Base-by-base conservation (phyloP, 2,888 invertebrate genomes). In the Drosophila testacea region DNA sequence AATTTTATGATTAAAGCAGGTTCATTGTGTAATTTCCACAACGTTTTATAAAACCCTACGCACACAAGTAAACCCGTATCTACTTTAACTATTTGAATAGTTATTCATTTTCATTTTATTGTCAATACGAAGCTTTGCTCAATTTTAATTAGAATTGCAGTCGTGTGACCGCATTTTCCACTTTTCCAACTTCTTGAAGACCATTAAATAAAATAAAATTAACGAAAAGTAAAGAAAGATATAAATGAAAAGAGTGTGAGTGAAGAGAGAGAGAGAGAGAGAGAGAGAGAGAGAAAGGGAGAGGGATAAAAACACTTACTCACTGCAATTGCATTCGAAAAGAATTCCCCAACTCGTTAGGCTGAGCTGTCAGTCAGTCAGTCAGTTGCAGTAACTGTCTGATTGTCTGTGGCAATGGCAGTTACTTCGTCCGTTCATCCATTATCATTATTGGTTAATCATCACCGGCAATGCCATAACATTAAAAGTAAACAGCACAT, bases 391-490 rank as follows among this genome's bases (percentile, higher is more conserved):
- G 57, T 54, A 4, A 38, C 55, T 65, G 47, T 38, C 36, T 16
- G 48, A 7, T 32, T 36, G 46, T 34, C 36, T 9, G 32, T 46
- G 62, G 11, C 66, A 51, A 51, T 64, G 63, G 22, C 56, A 63
- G 56, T 68, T 57, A 52, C 47, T 30, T 46, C 28, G 51, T 51
- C 64, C 70, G 74, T 48, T 67, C 63, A 54, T 57, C 54, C 75
- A 77, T 75, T 77, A 81, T 77, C 79, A 67, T 74, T 81, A 81
- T 88, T 86, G 83, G 80, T 83, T 85, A 88, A 83, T 88, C 87
- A 77, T 81, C 69, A 79, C 64, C 60, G 61, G 72, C 59, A 75
- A 67, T 67, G 68, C 74, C 65, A 77, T 77, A 81, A 83, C 77
- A 77, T 72, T 77, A 56, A 79, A 83, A 85, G 67, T 74, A 79